Evolutionary conservation across 2,797 vertebrate species (phyloP).

Genomic region (Gymnoscopelus microlampas): DNA sequence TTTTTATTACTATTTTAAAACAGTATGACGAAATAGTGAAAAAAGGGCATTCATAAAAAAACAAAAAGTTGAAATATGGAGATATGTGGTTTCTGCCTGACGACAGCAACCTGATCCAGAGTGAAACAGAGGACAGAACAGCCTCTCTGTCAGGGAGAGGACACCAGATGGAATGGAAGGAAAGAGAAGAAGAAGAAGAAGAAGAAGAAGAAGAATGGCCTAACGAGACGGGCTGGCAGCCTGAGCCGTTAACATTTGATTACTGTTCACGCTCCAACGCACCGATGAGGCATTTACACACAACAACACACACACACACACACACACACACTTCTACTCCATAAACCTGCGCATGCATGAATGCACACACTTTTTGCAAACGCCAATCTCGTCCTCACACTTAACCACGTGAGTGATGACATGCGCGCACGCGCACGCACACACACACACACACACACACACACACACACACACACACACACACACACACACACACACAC

Average conservation of each 20-base stretch:
- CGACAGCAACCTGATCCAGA: too few species aligned
- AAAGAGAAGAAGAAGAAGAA: neutral
- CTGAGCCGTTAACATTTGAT: slow-evolving; percentile 68
- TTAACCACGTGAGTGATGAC: too few species aligned
- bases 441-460: too few species aligned
- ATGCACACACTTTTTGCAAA: slow-evolving; percentile 50
- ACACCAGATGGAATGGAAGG: too few species aligned
- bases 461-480: slow-evolving; percentile 17
- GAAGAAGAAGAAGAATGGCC: neutral
- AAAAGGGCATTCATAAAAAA: too few species aligned
- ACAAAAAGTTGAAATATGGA: neutral
- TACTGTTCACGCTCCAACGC: slow-evolving; percentile 62
- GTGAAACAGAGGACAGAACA: too few species aligned
- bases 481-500: slow-evolving; percentile 17
- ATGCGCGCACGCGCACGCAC: slow-evolving; percentile 24
- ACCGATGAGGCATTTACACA: slow-evolving; percentile 32
- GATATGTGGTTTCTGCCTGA: too few species aligned
- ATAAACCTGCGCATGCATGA: slow-evolving; percentile 51
- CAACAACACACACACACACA: slow-evolving; percentile 21
- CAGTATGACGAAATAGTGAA: too few species aligned
- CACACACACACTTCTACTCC: slow-evolving; percentile 29
- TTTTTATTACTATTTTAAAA: too few species aligned
- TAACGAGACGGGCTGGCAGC: slow-evolving; percentile 29
- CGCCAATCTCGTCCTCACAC: slow-evolving; percentile 53
- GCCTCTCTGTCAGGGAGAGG: neutral